These are phyloP conservation scores for Manduca sexta DNA, from an alignment of 1,140 invertebrate species.

Conservation along the genomic window DNA sequence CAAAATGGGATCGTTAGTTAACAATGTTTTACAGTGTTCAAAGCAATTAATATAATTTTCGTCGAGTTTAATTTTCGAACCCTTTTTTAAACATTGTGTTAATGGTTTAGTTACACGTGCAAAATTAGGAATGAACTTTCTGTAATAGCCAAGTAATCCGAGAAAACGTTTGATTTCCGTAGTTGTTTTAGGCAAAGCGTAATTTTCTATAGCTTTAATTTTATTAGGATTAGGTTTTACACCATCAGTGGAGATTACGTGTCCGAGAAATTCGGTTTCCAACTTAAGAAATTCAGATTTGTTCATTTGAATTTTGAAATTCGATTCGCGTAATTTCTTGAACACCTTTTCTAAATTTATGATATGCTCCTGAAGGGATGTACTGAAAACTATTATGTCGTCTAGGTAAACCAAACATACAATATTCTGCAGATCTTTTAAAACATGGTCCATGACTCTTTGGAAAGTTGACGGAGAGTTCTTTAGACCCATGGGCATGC, in stretches of 20 bases:
- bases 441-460: constrained; percentile 8
- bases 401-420: constrained; percentile 2
- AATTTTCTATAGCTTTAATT: constrained; percentile 15
- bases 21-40: constrained; percentile 9
- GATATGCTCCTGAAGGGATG: constrained; percentile 7
- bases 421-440: constrained; percentile 1
- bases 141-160: constrained; percentile 45
- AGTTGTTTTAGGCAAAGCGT: constrained; percentile 26
- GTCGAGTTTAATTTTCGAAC: constrained; percentile 1
- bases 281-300: constrained; percentile 7
- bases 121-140: constrained; percentile 37
- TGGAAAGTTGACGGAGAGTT: constrained; percentile 11
- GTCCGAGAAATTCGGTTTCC: constrained; percentile 5
- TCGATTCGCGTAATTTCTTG: constrained; percentile 1
- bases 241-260: constrained; percentile 4
- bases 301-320: constrained; percentile 9
- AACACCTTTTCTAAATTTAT: constrained; percentile 7
- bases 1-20: constrained; percentile 7
- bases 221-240: constrained; percentile 4
- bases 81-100: constrained; percentile 8
- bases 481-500: constrained; percentile 9
- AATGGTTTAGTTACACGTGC: constrained; percentile 11
- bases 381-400: constrained; percentile 2
- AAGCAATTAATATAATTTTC: constrained; percentile 4
- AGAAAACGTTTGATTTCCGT: constrained; percentile 43